Evolutionary conservation across 2,797 vertebrate genomes (phyloP).

Genomic region (Scyliorhinus canicula): DNA sequence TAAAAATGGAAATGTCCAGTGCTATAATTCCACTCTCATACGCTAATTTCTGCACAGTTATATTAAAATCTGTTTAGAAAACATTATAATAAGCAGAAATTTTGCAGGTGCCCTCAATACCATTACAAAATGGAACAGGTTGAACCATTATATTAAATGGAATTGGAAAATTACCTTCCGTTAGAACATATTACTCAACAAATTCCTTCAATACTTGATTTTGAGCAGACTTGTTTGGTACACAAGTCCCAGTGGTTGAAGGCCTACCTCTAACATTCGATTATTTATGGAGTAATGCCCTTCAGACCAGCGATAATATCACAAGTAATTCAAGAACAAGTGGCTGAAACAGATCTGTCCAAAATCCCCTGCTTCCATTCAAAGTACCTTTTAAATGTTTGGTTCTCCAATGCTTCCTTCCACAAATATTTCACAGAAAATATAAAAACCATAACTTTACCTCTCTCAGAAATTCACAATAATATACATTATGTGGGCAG

Average conservation of each 20-base stretch:
- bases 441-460: background rate
- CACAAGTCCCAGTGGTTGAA: background rate
- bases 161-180: background rate
- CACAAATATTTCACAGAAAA: slow-evolving; percentile 21
- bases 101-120: background rate
- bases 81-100: background rate
- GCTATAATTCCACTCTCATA: background rate
- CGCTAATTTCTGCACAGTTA: background rate
- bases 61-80: background rate
- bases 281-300: background rate
- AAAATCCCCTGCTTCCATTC: background rate
- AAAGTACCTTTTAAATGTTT: background rate
- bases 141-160: background rate
- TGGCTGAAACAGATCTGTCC: background rate
- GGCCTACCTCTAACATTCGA: background rate
- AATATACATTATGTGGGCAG: background rate
- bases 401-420: background rate
- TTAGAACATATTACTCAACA: background rate
- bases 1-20: slow-evolving; percentile 26
- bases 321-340: background rate
- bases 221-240: background rate
- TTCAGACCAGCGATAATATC: background rate
- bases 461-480: background rate
- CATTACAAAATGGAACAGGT: background rate
- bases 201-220: background rate